Base-by-base conservation (phyloP, 2,797 vertebrate species). In the Triplophysa yarkandensis region DNA sequence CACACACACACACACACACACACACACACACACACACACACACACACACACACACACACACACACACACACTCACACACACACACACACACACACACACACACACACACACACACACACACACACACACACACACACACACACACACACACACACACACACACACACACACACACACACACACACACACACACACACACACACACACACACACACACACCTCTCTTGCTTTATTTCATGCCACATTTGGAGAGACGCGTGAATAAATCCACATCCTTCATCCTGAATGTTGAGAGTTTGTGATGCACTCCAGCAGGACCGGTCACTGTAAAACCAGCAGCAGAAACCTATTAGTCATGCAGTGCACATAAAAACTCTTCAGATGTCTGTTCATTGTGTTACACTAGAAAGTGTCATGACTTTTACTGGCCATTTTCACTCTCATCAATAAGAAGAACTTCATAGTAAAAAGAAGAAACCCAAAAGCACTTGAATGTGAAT, bases 141-240 rank as follows among this genome's bases (percentile, higher is more conserved):
- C 44, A 67, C 70, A 14, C 30, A 63, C 19, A 71, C 5, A 1
- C 36, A 87, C 52, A 64, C 54, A 63, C 32, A 70, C 41, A 36
- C 34, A 36, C 8, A 9, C 34, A 87, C 55, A 64, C 54, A 63
- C 30, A 70, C 34, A 36, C 34, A 36, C 8, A 9, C 34, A 87
- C 55, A 64, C 54, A 63, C 30, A 30, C 30, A 30, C 30, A 30
- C 30, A 39, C n/a, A 44, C 52, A 44, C 68, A 58, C 67, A 71
- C 55, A 71, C 67, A 64, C 39, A 23, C 76, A 68, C 17, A 46
- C 48, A 64, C 3, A 32, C 41, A 23, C n/a, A 50, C 14, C 48
- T 8, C 48, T 75, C 46, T 50, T 8, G 41, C 48, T 69, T 69
- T 7, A 52, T 60, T 60, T 58, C 27, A 27, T 2, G 7, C 3